These are phyloP conservation scores for Hemitrygon akajei DNA, from an alignment of 2,797 vertebrate species.

Conservation along the genomic window DNA sequence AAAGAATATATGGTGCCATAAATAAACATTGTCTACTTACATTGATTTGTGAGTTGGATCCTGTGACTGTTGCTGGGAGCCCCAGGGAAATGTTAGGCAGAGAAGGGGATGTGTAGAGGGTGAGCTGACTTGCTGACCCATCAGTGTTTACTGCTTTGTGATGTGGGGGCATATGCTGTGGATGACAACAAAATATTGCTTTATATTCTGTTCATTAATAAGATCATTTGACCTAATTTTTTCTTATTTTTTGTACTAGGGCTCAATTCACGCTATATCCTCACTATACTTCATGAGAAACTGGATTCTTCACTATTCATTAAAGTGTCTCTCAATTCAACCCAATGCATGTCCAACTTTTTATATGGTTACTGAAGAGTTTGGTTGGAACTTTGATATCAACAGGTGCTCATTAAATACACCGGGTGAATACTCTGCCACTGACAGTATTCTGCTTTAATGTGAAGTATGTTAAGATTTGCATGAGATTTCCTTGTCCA, in stretches of 20 bases:
- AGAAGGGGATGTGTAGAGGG: conserved; percentile 90
- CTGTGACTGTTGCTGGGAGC: conserved; percentile 71
- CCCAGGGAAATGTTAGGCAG: conserved; percentile 93
- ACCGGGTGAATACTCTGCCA: background rate
- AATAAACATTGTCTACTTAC: conserved; percentile 56
- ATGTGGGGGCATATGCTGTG: conserved; percentile 75
- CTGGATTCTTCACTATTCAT: background rate
- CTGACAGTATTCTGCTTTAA: background rate
- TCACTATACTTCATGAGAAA: background rate
- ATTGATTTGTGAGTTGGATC: conserved; percentile 76
- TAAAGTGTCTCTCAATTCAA: too few species aligned
- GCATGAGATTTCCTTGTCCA: background rate
- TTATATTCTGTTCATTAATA: background rate
- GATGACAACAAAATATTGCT: background rate
- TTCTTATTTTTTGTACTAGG: background rate
- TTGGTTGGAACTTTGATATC: background rate
- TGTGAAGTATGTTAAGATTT: background rate
- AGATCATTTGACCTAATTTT: background rate
- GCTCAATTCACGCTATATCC: background rate
- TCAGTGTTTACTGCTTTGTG: conserved; percentile 76
- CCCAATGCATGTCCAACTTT: background rate
- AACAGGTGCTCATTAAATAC: background rate
- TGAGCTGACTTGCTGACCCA: conserved; percentile 76
- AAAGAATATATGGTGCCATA: background rate
- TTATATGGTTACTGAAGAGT: background rate